These are phyloP conservation scores for Hoplodrina ambigua DNA, from an alignment of 2,888 invertebrate species.

Conservation along the genomic window DNA sequence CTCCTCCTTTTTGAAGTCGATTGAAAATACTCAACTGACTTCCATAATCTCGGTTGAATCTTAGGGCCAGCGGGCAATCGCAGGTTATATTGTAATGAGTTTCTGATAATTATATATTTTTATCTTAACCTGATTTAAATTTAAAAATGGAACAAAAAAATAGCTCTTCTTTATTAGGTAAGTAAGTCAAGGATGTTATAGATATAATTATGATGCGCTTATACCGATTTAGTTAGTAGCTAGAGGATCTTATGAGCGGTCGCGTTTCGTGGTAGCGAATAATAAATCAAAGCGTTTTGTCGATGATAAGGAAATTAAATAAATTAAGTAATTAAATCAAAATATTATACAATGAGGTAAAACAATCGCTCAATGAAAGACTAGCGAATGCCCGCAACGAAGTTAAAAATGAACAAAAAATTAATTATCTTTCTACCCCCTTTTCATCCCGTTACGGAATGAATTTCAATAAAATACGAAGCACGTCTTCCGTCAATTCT, in stretches of 20 bases:
- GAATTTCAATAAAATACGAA: no score
- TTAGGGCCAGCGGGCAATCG: conserved; percentile 50
- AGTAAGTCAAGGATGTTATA: conserved; percentile 36
- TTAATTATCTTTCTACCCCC: no score
- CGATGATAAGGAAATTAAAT: not conserved
- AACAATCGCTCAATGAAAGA: no score
- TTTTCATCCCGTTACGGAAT: no score
- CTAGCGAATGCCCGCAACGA: no score
- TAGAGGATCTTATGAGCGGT: conserved; percentile 18
- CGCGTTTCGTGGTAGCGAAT: conserved; percentile 12
- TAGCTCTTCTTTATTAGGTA: conserved; percentile 24
- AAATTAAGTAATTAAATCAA: not conserved
- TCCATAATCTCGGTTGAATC: conserved; percentile 12
- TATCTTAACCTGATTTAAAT: conserved; percentile 42
- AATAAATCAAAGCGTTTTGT: not conserved
- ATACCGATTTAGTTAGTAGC: conserved; percentile 41
- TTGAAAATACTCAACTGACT: no score
- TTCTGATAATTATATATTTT: conserved; percentile 26
- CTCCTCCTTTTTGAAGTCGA: no score
- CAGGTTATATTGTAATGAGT: conserved; percentile 15
- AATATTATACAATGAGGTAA: conserved; percentile 1
- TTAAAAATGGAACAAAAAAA: conserved; percentile 36
- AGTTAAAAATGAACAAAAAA: no score
- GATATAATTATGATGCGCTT: conserved; percentile 43
- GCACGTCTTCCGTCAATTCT: no score